These are phyloP conservation scores for Pampusana beccarii DNA, from an alignment of 2,113 vertebrate species.

Conservation along the genomic window DNA sequence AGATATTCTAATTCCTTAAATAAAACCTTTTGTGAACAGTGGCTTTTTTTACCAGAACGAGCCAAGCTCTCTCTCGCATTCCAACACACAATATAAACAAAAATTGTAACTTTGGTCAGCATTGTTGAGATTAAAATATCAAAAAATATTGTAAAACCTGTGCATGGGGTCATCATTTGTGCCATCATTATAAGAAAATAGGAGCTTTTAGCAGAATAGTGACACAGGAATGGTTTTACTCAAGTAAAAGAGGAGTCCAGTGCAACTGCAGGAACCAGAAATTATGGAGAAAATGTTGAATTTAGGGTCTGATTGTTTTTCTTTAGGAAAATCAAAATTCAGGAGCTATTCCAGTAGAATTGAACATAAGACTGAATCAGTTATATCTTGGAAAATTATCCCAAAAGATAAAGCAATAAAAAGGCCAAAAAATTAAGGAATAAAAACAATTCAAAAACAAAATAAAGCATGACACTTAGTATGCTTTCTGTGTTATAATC, in stretches of 20 bases:
- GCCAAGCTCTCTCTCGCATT: not conserved
- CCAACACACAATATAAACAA: not conserved
- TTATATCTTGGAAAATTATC: not conserved
- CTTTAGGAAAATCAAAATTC: not conserved
- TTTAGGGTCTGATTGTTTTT: not conserved
- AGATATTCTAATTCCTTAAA: conserved; percentile 11
- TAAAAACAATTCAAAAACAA: not conserved
- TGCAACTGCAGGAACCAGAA: not conserved
- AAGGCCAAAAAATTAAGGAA: not conserved
- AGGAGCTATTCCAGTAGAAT: not conserved
- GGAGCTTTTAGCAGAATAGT: not conserved
- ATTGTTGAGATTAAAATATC: not conserved
- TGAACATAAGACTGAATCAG: not conserved
- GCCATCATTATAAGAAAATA: not conserved
- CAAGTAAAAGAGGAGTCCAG: not conserved
- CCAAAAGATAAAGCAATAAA: not conserved
- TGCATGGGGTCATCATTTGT: not conserved
- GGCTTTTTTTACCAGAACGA: conserved; percentile 8
- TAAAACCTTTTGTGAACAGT: conserved; percentile 7
- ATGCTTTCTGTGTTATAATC: not conserved
- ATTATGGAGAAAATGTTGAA: not conserved
- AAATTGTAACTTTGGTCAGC: not conserved
- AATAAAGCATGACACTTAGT: not conserved
- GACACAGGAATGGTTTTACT: not conserved
- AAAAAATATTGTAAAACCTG: not conserved